phyloP scores from a whole-genome alignment of 2,113 vertebrate species.

The Grallaria varia region DNA sequence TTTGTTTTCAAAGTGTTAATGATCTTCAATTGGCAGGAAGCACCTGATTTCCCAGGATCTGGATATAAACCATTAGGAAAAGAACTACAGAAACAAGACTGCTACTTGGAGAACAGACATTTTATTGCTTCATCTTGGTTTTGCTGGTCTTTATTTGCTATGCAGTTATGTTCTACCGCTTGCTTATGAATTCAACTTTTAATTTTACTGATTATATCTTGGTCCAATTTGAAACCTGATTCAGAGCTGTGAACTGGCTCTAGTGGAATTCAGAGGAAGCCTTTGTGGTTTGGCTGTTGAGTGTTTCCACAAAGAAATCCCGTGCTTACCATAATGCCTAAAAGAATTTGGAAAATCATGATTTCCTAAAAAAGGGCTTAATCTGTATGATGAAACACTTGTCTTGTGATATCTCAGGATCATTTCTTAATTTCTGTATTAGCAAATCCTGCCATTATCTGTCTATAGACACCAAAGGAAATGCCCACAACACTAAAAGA shows the following conservation, averaged over 20 bases:
- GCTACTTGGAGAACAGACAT: neutral
- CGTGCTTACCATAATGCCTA: neutral
- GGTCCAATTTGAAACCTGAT: neutral
- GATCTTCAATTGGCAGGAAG: neutral
- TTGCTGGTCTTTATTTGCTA: neutral
- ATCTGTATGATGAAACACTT: neutral
- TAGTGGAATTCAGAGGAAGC: neutral
- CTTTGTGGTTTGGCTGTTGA: neutral
- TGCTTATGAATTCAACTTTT: neutral
- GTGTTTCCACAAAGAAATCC: neutral
- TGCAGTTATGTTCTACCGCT: neutral
- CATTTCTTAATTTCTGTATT: neutral
- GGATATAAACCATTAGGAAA: neutral
- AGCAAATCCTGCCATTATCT: neutral
- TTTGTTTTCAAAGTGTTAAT: constrained; percentile 31
- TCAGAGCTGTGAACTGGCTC: neutral
- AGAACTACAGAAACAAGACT: neutral
- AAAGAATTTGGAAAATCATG: neutral
- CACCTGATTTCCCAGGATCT: constrained; percentile 10
- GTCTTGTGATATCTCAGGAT: neutral
- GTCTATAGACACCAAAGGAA: neutral
- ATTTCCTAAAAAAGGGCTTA: neutral
- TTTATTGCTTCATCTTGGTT: neutral
- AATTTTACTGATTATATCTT: neutral
- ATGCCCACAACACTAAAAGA: neutral